Conservation (phyloP, 2,797 vertebrate species). For the Crocidura indochinensis region DNA sequence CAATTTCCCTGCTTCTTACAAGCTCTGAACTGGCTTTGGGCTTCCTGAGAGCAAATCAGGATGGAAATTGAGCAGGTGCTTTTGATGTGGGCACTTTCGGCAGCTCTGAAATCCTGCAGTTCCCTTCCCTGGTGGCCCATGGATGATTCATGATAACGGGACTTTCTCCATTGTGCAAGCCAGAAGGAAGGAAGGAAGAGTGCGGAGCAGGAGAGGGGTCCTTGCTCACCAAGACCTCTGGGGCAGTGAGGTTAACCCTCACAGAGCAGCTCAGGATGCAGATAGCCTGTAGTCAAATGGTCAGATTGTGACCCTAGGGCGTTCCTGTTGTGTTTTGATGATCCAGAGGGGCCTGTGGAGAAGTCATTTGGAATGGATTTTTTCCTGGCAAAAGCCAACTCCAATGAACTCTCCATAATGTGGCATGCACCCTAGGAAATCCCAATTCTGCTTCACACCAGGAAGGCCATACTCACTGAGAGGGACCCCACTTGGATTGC, state of each 20-base stretch:
- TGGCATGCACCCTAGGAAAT: not conserved
- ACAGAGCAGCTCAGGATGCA: not conserved
- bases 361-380: too few species aligned
- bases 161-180: conserved; percentile 86
- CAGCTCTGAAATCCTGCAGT: not conserved
- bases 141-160: conserved; percentile 85
- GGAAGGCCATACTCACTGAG: not conserved
- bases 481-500: too few species aligned
- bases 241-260: conserved; percentile 76
- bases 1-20: not conserved
- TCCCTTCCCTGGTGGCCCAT: conserved; percentile 69
- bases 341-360: not conserved
- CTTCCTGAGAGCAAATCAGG: not conserved
- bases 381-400: not conserved
- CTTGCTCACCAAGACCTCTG: conserved; percentile 47
- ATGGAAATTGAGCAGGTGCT: not conserved
- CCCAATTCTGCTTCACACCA: not conserved
- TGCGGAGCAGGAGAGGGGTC: conserved; percentile 84
- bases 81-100: conserved; percentile 55
- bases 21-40: conserved; percentile 5
- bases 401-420: not conserved
- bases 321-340: conserved; percentile 49
- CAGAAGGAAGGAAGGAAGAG: conserved; percentile 89
- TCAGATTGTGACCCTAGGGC: not conserved
- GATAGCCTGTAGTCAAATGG: conserved; percentile 57